Base-by-base conservation (phyloP, 2,888 invertebrate species). In the Watsonalla cultraria region DNA sequence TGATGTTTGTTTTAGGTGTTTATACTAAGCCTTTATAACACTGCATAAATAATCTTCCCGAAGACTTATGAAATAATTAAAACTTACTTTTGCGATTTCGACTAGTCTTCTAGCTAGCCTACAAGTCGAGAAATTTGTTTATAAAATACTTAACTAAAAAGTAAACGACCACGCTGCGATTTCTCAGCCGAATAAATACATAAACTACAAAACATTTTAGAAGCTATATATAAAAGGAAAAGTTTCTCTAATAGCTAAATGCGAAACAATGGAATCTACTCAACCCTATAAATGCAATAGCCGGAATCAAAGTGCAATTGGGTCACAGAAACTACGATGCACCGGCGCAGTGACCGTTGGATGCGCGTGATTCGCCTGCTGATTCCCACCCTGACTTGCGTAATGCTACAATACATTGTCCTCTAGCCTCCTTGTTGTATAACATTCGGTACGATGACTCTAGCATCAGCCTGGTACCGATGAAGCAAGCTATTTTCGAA, bases 291-390 rank as follows among this genome's bases (percentile, higher is more conserved):
- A 39, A 15, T 49, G 14, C 49, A 49, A 37, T 11, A 11, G 13
- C 13, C 15, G 76, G 78, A 81, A 78, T 80, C 69, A 82, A 82
- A 78, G 63, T 73, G 76, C 80, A 84, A 82, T 80, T 90, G 76
- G 89, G 89, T 88, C 89, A 86, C 67, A 78, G 72, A 66, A 74
- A 64, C 75, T 74, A 75, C 78, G 78, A 74, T 73, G 72, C 70
- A 72, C 66, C 63, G 70, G 70, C 63, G 62, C 66, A 66, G 59
- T 75, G 78, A 89, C 90, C 87, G 90, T 89, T 90, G 85, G 70
- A 33, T 69, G 82, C 76, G 84, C 90, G 86, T 89, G 89, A 67
- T 74, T 54, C 55, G 87, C 74, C 60, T 89, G 66, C 72, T 67
- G 77, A 90, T 84, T 78, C 70, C 70, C 65, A 55, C 62, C 61